These are phyloP conservation scores for Limanda limanda DNA, from an alignment of 2,113 vertebrate genomes.

Conservation along the genomic window DNA sequence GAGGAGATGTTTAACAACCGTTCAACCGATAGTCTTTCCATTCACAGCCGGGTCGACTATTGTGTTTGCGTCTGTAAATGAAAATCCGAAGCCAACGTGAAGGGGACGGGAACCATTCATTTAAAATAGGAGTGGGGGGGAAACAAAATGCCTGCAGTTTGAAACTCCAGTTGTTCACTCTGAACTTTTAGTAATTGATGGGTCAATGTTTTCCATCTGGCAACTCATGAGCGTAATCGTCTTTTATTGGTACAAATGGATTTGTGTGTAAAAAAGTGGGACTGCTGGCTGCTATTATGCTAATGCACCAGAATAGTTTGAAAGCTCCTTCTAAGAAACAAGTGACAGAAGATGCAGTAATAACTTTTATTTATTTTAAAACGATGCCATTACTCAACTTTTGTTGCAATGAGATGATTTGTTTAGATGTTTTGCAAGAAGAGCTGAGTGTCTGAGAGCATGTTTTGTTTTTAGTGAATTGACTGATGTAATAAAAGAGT, in stretches of 20 bases:
- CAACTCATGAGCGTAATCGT: constrained; percentile 59
- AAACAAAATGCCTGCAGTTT: constrained; percentile 46
- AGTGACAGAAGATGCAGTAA: constrained; percentile 28
- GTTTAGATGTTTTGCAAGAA: constrained; percentile 42
- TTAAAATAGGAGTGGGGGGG: constrained; percentile 43
- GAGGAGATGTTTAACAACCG: constrained; percentile 76
- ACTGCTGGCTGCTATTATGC: constrained; percentile 41
- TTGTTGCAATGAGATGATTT: constrained; percentile 38
- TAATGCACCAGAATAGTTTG: constrained; percentile 56
- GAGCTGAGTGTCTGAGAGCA: constrained; percentile 37
- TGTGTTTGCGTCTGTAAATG: constrained; percentile 62
- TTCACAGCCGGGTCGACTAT: constrained; percentile 56
- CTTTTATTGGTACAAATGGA: constrained; percentile 69
- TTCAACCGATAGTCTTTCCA: constrained; percentile 65
- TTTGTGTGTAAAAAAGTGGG: constrained; percentile 42
- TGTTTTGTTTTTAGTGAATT: constrained; percentile 41
- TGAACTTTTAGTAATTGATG: constrained; percentile 61
- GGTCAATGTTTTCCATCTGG: constrained; percentile 70
- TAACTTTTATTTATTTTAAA: constrained; percentile 47
- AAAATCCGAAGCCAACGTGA: constrained; percentile 64
- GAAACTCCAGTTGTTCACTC: constrained; percentile 55
- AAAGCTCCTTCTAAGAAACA: constrained; percentile 52
- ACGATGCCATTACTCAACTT: constrained; percentile 45
- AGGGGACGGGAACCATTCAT: constrained; percentile 60
- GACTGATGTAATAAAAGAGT: constrained; percentile 49